Evolutionary conservation across 2,113 vertebrate genomes (phyloP), one percentile per base, ranked within the genome.

Genomic region (Chaetodon trifascialis): DNA sequence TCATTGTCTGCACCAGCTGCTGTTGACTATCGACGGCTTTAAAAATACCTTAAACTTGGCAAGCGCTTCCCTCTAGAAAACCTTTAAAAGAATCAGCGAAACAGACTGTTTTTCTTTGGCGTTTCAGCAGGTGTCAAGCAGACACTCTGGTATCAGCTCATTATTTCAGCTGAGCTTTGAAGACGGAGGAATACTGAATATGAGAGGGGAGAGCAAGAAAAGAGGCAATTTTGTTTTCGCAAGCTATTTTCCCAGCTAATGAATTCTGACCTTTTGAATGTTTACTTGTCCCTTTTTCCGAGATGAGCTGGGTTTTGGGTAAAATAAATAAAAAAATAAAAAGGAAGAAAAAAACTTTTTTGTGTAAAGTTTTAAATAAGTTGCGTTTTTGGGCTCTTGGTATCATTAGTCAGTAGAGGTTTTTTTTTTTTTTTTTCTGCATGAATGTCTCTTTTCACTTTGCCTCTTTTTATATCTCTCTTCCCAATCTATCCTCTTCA

Each of bases 161-260:
- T 93, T 93, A 94, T 92, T 91, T 90, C 72, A 56, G 56, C 54
- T 46, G 56, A 75, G 84, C 87, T 92, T 91, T 89, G 85, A 89
- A 82, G 67, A 64, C 72, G 47, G 36, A 78, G 55, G 64, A 36
- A 51, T 36, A 52, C 7, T 12, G 55, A 59, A 77, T 65, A 77
- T 67, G 47, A 46, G 56, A 71, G 10, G 62, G 3, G 21, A 73
- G 60, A 62, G 47, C 2, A 14, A 63, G 60, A 71, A 64, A 86
- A 73, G 38, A 76, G 65, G 59, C 72, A 42, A 82, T 82, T 85
- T 67, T 67, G 59, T 74, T 89, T 82, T 82, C 3, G 38, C 40
- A 40, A 84, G 78, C 68, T 47, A 71, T 90, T 91, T 87, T 86
- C 42, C 62, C 46, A 49, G 52, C 74, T 88, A 89, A 92, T 89